Conservation (phyloP, 2,797 vertebrate species). For the Aulostomus chinensis region DNA sequence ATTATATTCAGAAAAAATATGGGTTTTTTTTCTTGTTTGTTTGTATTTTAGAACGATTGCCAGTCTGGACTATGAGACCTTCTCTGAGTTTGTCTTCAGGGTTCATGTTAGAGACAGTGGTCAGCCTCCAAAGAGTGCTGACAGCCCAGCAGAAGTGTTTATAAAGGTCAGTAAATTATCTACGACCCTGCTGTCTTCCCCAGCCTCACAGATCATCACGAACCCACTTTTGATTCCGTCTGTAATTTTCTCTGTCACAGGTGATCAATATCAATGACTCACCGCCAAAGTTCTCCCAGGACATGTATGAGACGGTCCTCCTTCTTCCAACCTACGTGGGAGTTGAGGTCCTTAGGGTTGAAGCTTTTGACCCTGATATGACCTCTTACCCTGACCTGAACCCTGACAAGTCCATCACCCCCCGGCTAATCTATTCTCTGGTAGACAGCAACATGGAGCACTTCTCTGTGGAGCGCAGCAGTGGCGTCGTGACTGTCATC, state of each 20-base stretch:
- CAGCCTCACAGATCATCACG: conserved; percentile 2
- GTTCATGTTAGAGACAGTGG: conserved; percentile 93
- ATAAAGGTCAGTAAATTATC: conserved; percentile 85
- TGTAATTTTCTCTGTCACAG: conserved; percentile 29
- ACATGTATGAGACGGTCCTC: conserved; percentile 87
- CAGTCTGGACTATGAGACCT: conserved; percentile 91
- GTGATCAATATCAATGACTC: conserved; percentile 95
- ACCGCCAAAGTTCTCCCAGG: conserved; percentile 89
- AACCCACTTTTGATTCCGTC: conserved; percentile 10
- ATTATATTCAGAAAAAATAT: too few species aligned
- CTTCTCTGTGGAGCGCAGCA: conserved; percentile 83
- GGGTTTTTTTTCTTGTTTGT: neutral
- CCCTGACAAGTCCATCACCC: conserved; percentile 74
- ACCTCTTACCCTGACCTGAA: conserved; percentile 48
- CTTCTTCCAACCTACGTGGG: conserved; percentile 90
- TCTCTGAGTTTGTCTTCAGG: conserved; percentile 87
- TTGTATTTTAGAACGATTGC: conserved; percentile 79
- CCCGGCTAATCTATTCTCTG: conserved; percentile 87
- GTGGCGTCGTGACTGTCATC: conserved; percentile 85
- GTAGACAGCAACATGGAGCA: conserved; percentile 86
- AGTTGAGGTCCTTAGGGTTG: conserved; percentile 85
- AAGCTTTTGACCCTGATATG: conserved; percentile 90
- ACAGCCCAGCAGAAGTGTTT: conserved; percentile 88
- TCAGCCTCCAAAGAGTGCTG: conserved; percentile 83
- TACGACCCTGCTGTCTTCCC: too few species aligned